Conservation (phyloP, 2,888 invertebrate species). For the Hirtodrosophila trivittata region DNA sequence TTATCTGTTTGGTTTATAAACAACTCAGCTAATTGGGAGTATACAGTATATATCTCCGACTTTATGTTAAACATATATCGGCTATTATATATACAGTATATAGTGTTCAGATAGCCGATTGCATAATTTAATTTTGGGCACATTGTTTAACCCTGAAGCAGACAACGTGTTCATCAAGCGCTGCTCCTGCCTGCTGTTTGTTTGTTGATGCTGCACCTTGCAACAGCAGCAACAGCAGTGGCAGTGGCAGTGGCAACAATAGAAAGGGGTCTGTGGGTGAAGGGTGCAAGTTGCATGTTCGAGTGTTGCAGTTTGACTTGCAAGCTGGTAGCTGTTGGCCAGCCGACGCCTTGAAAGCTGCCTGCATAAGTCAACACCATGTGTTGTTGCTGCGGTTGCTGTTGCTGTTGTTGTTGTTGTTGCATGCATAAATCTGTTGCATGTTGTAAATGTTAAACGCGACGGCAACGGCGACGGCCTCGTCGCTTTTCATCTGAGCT, state of each 20-base stretch:
- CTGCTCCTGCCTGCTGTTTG: too few relatives aligned
- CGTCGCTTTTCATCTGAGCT: constrained; percentile 57
- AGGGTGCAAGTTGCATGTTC: constrained; percentile 58
- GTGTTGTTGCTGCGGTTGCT: constrained; percentile 43
- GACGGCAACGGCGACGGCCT: constrained; percentile 41
- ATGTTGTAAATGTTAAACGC: constrained; percentile 78
- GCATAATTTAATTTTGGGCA: too few relatives aligned
- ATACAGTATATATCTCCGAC: too few relatives aligned
- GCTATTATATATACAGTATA: too few relatives aligned
- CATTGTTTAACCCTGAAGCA: too few relatives aligned
- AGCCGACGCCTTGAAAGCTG: constrained; percentile 57
- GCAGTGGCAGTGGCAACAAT: too few relatives aligned
- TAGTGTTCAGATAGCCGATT: background rate
- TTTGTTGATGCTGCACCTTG: constrained; percentile 38
- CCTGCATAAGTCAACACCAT: constrained; percentile 75
- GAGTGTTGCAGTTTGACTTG: constrained; percentile 42
- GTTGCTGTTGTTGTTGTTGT: constrained; percentile 39
- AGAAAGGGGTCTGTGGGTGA: constrained; percentile 13
- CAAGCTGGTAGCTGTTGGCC: constrained; percentile 36
- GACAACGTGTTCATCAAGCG: too few relatives aligned
- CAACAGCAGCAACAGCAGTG: constrained; percentile 38
- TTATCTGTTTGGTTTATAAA: too few relatives aligned
- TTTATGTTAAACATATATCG: too few relatives aligned
- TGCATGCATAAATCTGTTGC: constrained; percentile 80
- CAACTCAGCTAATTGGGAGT: too few relatives aligned